Evolutionary conservation across 1,140 invertebrate genomes (phyloP), one percentile per base, ranked within the genome.

Genomic region (Olivierus martensii): DNA sequence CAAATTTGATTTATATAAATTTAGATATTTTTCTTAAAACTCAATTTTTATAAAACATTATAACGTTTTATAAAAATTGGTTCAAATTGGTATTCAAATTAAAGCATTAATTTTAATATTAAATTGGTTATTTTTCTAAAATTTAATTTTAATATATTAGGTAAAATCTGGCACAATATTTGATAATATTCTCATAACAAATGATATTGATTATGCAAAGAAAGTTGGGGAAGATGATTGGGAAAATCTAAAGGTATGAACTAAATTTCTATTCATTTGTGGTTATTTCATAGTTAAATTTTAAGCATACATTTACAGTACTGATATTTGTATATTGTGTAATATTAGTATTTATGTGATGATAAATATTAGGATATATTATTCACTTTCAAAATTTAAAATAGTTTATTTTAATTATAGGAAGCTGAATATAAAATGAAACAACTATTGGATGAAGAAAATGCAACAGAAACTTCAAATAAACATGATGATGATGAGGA

Each of bases 141-240:
- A n/a, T n/a, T n/a, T n/a, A n/a, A n/a, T n/a, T n/a, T n/a, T n/a
- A n/a, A n/a, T n/a, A n/a, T n/a, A n/a, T n/a, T n/a, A 96, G 75
- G 95, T 99, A 11, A 99, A 98, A 72, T 87, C 94, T 49, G 96
- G 96, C 35, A 96, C 94, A 12, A 98, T 99, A 64, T 99, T 99
- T 69, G 93, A 98, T 66, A 97, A 99, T 67, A 76, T 99, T 61
- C 73, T 99, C 0, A 81, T 99, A 64, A 91, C 91, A 3, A 92
- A 99, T 67, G 86, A 92, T 69, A 64, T 80, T 17, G 82, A 83
- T 10, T 70, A 79, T 42, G 92, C 91, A 19, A 82, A 81, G 63
- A 74, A 73, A 63, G 70, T 73, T 61, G 78, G 72, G 48, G 76
- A 76, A 56, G 75, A 78, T 18, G 69, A 78, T 28, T 68, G 69